Evolutionary conservation across 2,888 invertebrate species (phyloP), one percentile per base, ranked within the genome.

Genomic region (Hemicrepidius hirtus): DNA sequence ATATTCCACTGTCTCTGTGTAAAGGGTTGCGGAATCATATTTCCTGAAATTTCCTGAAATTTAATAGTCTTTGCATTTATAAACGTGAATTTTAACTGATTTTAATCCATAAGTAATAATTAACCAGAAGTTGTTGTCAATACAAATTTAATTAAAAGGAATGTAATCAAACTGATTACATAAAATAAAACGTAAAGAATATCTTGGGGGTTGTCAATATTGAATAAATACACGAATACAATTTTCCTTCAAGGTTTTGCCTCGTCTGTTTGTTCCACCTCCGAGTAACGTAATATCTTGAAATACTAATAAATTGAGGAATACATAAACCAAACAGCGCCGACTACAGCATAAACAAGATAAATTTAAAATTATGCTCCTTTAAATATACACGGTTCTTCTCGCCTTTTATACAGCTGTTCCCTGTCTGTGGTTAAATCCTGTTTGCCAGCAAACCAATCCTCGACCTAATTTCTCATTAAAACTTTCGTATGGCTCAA

Each of bases 331-430:
- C 44, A 44, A 44, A 44, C 13, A 44, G 16, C 13, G 16, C 13
- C 7, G 44, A 13, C 18, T 44, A 6, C 18, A 44, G 16, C 44
- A 44, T 44, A 44, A 44, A 44, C 16, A 18, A 16, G 44, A 16
- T 44, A 44, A 44, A 16, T 44, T 44, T 44, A 16, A 44, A 44
- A 44, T 44, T 44, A 44, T 16, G 44, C 16, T 44, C 40, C 18
- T 44, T 18, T 44, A 18, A 9, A 18, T 18, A 44, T 44, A 44
- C 9, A 44, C 44, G 13, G 9, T 5, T 6, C 18, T 44, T 44
- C 44, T 44, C 18, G 44, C 7, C 18, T 44, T 44, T 44, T 44
- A 44, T 9, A 9, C 44, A 44, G 44, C 44, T 44, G 44, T 44
- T 44, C 16, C 3, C 7, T 41, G 41, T 16, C 24, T 24, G 24